Conservation (phyloP, 2,888 invertebrate species). For the Hypena proboscidalis region DNA sequence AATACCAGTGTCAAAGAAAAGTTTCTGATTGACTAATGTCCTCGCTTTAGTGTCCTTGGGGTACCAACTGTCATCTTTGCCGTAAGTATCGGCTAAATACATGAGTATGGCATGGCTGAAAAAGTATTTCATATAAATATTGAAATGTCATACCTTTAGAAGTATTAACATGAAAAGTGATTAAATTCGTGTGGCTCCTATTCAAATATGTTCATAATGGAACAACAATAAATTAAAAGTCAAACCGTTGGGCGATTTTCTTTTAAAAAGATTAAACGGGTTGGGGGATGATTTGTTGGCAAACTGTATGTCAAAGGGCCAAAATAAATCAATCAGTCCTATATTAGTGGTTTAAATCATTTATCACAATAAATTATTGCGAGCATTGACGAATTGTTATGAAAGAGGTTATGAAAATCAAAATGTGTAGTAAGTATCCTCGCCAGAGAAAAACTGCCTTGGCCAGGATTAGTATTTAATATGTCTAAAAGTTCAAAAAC, state of each 20-base stretch:
- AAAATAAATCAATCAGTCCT: conserved; percentile 24
- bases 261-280: no score
- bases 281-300: conserved; percentile 19
- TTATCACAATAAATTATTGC: conserved; percentile 5
- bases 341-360: conserved; percentile 23
- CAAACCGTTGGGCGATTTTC: no score
- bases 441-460: no score
- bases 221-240: no score
- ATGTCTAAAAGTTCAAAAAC: no score
- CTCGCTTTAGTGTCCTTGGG: conserved; percentile 82
- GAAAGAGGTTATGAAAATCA: not conserved
- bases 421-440: no score
- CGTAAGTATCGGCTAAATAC: conserved; percentile 83
- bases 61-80: conserved; percentile 81
- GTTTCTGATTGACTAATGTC: conserved; percentile 81
- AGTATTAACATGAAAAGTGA: no score
- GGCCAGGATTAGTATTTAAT: no score
- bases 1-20: conserved; percentile 80
- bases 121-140: no score
- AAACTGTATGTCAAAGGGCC: conserved; percentile 12
- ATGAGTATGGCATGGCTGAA: conserved; percentile 79
- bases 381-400: conserved; percentile 1
- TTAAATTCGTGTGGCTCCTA: no score
- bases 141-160: no score
- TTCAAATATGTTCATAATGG: no score